phyloP scores from a whole-genome alignment of 2,888 invertebrate species.

The Idaea biselata region DNA sequence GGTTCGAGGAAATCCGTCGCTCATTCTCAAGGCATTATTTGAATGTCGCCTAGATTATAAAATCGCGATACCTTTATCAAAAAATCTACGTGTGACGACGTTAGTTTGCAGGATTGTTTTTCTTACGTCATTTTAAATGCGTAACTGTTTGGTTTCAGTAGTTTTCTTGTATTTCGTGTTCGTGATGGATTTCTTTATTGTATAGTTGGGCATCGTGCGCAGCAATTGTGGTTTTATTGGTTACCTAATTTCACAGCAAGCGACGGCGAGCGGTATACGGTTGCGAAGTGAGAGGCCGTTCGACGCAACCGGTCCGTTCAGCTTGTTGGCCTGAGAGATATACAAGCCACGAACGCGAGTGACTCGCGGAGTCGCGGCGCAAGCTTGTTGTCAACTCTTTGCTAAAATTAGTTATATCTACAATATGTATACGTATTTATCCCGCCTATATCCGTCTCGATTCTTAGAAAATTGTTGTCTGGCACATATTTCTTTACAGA shows the following conservation, averaged over 20 bases:
- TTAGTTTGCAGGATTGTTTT: constrained; percentile 33
- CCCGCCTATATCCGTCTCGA: constrained; percentile 43
- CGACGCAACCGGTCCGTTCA: constrained; percentile 70
- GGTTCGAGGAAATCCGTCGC: constrained; percentile 73
- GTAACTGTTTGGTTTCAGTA: constrained; percentile 41
- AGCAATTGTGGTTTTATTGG: constrained; percentile 68
- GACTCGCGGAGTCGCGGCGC: constrained; percentile 30
- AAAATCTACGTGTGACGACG: constrained; percentile 34
- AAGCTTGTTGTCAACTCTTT: constrained; percentile 46
- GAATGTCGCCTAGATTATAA: constrained; percentile 50
- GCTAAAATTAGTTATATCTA: constrained; percentile 17
- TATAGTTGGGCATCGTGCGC: constrained; percentile 54
- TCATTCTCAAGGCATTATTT: constrained; percentile 70
- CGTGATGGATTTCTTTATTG: constrained; percentile 60
- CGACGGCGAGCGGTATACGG: constrained; percentile 63
- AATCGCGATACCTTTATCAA: constrained; percentile 45
- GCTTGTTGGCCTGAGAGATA: constrained; percentile 69
- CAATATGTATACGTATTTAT: constrained; percentile 10
- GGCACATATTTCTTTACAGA: constrained; percentile 31
- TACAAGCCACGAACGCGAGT: constrained; percentile 53
- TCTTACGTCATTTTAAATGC: constrained; percentile 47
- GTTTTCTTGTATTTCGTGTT: constrained; percentile 46
- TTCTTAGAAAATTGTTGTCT: constrained; percentile 39
- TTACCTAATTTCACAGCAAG: constrained; percentile 78
- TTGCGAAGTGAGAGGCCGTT: constrained; percentile 79